Conservation (phyloP, 1,140 invertebrate species). For the Trachymyrmex cornetzi region DNA sequence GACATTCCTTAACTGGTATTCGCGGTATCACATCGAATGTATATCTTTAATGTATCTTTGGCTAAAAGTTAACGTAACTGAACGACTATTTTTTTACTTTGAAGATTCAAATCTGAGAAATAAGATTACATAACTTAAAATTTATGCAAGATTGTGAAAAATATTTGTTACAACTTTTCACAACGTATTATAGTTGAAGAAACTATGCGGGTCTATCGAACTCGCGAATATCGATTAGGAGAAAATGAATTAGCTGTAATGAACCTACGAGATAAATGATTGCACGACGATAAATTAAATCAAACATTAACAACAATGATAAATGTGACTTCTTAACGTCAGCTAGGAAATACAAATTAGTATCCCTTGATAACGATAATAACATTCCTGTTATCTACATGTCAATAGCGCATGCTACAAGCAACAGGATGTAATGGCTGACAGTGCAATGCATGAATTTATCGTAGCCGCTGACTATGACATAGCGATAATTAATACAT, state of each 20-base stretch:
- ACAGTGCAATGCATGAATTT: constrained; percentile 30
- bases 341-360: background rate
- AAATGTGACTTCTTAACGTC: background rate
- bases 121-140: too few species aligned
- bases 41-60: too few species aligned
- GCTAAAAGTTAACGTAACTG: too few species aligned
- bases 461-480: constrained; percentile 39
- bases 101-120: too few species aligned
- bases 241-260: background rate
- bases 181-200: too few species aligned
- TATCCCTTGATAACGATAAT: constrained; percentile 26
- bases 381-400: constrained; percentile 19
- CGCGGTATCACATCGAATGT: too few species aligned
- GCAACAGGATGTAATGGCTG: constrained; percentile 20
- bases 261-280: background rate
- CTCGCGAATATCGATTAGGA: too few species aligned
- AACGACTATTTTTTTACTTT: too few species aligned
- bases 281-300: background rate
- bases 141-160: too few species aligned
- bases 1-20: too few species aligned
- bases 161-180: too few species aligned
- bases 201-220: too few species aligned
- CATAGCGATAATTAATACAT: constrained; percentile 42
- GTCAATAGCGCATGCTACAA: constrained; percentile 36
- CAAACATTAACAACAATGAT: background rate